Evolutionary conservation across 2,797 vertebrate genomes (phyloP).

Genomic region (Typhlichthys eigenmanni): DNA sequence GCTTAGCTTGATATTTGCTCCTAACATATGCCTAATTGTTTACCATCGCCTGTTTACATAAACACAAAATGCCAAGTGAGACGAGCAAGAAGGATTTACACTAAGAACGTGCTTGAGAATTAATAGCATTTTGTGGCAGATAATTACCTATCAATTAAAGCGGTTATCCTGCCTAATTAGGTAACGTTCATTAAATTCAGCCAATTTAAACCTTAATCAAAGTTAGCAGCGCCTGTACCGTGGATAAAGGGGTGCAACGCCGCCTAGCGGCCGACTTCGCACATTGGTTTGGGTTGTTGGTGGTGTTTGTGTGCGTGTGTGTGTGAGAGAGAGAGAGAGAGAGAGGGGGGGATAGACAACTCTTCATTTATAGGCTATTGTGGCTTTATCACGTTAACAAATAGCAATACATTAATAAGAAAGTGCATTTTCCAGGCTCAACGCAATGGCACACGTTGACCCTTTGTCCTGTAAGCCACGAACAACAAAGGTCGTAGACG

Average conservation of each 20-base stretch:
- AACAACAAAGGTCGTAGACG: constrained; percentile 38
- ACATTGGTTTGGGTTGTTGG: not conserved
- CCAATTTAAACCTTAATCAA: constrained; percentile 97
- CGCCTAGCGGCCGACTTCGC: constrained; percentile 69
- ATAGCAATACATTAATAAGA: not conserved
- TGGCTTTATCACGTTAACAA: not conserved
- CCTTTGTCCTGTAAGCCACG: constrained; percentile 27
- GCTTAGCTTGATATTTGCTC: constrained; percentile 54
- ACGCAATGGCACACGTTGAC: constrained; percentile 5
- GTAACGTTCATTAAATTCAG: constrained; percentile 92
- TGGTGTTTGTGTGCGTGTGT: not conserved
- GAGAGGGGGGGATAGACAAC: not conserved
- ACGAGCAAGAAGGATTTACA: constrained; percentile 36
- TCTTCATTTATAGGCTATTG: not conserved
- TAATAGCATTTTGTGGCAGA: constrained; percentile 77
- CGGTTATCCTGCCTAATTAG: constrained; percentile 95
- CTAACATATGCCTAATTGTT: constrained; percentile 73
- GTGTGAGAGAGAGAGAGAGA: not conserved
- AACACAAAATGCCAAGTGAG: constrained; percentile 59
- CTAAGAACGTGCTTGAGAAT: constrained; percentile 62
- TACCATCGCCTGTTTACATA: constrained; percentile 72
- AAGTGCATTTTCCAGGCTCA: constrained; percentile 1
- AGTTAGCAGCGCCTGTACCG: constrained; percentile 79
- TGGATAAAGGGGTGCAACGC: constrained; percentile 73
- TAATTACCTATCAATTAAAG: constrained; percentile 85